phyloP scores from a whole-genome alignment of 2,888 invertebrate species.

The Drosophila conformis region DNA sequence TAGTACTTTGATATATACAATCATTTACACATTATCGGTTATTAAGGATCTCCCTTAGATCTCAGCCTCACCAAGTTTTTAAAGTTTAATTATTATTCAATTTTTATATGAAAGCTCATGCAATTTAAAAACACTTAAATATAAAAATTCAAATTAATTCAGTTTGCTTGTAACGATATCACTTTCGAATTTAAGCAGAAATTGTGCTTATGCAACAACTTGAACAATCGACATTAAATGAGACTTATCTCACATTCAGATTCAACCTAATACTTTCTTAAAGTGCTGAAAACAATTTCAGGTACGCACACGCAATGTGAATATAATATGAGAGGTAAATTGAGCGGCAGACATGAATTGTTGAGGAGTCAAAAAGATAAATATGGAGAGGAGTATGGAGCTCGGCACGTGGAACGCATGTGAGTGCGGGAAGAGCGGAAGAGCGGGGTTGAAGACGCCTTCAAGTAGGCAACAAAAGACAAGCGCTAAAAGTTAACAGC shows the following conservation, averaged over 20 bases:
- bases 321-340: slow-evolving; percentile 68
- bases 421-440: too few relatives aligned
- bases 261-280: slow-evolving; percentile 28
- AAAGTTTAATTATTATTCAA: not conserved
- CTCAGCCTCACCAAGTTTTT: not conserved
- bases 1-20: not conserved
- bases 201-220: slow-evolving; percentile 24
- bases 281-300: slow-evolving; percentile 62
- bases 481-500: slow-evolving; percentile 64
- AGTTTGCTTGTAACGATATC: not conserved
- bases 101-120: not conserved
- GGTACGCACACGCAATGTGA: slow-evolving; percentile 64
- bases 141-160: not conserved
- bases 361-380: not conserved
- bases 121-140: not conserved
- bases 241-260: slow-evolving; percentile 27
- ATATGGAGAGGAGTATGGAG: not conserved
- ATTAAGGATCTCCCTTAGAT: not conserved
- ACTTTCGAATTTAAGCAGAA: slow-evolving; percentile 8
- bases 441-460: slow-evolving; percentile 29
- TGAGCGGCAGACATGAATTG: slow-evolving; percentile 27
- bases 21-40: not conserved
- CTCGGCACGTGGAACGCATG: not conserved
- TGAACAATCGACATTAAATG: slow-evolving; percentile 41
- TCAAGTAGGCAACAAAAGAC: slow-evolving; percentile 64